Evolutionary conservation across 2,113 vertebrate genomes (phyloP).

Genomic region (Psilopsiagon aurifrons): DNA sequence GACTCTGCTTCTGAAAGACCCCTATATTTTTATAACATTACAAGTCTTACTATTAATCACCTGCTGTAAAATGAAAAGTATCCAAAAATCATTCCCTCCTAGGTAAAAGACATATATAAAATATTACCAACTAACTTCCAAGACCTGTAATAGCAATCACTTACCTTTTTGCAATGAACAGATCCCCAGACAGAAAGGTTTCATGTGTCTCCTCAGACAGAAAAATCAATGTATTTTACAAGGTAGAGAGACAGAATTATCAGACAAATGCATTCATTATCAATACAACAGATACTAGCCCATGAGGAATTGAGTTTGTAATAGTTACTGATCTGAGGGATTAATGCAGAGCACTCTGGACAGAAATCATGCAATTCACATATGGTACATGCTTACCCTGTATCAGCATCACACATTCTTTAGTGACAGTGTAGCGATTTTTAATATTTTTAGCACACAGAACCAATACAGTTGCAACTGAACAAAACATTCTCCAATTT

Average conservation of each 20-base stretch:
- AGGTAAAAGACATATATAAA: accelerated
- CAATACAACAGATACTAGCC: background rate
- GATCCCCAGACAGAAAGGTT: background rate
- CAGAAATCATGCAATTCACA: background rate
- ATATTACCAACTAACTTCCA: background rate
- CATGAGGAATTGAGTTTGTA: background rate
- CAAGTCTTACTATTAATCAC: background rate
- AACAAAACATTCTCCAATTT: background rate
- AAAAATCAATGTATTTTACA: background rate
- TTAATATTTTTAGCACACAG: background rate
- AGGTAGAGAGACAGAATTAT: background rate
- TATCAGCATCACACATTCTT: background rate
- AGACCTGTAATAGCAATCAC: background rate
- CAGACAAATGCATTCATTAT: background rate
- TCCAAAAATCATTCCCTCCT: accelerated
- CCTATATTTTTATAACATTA: background rate
- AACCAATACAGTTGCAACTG: background rate
- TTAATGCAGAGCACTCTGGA: background rate
- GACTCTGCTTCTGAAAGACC: background rate
- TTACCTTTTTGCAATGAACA: background rate
- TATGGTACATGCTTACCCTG: accelerated
- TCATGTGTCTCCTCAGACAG: background rate
- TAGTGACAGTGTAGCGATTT: background rate
- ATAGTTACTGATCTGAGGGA: background rate
- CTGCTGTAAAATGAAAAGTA: background rate